Conservation (phyloP, 2,888 invertebrate species). For the Spicauda simplicius region DNA sequence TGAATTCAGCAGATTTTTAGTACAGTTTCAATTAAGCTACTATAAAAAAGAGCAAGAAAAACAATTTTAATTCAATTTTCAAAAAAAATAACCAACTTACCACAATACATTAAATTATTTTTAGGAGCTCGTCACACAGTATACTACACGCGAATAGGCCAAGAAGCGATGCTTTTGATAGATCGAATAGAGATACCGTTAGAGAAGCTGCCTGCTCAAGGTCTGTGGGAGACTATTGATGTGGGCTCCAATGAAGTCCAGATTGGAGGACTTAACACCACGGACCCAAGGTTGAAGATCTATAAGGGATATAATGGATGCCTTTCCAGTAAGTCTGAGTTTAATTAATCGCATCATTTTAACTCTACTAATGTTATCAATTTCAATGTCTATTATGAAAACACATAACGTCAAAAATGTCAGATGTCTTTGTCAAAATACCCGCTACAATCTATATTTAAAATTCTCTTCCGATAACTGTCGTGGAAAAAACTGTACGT, state of each 20-base stretch:
- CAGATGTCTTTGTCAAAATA: no score
- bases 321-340: slow-evolving; percentile 90
- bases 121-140: slow-evolving; percentile 91
- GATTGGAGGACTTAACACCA: slow-evolving; percentile 94
- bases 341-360: neutral
- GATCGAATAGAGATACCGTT: slow-evolving; percentile 91
- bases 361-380: no score
- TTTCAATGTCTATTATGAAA: no score
- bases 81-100: no score
- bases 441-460: no score
- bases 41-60: no score
- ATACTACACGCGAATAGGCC: slow-evolving; percentile 87
- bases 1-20: no score
- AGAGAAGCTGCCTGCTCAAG: slow-evolving; percentile 88
- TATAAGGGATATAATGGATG: slow-evolving; percentile 96
- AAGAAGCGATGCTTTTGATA: slow-evolving; percentile 89
- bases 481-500: no score
- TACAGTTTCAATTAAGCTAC: no score
- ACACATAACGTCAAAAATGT: no score
- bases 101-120: neutral
- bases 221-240: slow-evolving; percentile 87
- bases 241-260: slow-evolving; percentile 92
- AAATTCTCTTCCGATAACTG: no score
- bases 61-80: no score
- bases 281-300: slow-evolving; percentile 91